These are phyloP conservation scores for Salvator merianae DNA, from an alignment of 2,113 vertebrate species.

Conservation along the genomic window DNA sequence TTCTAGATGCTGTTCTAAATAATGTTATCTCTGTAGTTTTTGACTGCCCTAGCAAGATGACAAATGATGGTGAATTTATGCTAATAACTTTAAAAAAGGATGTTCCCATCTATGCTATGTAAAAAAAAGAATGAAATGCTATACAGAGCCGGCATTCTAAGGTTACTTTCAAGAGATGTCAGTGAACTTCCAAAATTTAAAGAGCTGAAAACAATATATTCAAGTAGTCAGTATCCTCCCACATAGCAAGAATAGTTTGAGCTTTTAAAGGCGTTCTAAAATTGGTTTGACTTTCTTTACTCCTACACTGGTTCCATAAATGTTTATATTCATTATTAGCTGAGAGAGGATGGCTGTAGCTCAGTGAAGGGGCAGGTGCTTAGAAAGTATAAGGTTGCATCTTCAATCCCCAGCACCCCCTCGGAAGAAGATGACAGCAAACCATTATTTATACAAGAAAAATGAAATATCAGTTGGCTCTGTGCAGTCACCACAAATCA, in stretches of 20 bases:
- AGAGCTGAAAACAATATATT: not conserved
- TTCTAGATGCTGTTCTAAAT: conserved; percentile 42
- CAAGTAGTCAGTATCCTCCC: not conserved
- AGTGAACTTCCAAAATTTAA: not conserved
- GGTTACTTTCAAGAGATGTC: conserved; percentile 18
- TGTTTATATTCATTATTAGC: not conserved
- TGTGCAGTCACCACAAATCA: no score
- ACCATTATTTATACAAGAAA: no score
- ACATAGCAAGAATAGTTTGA: no score
- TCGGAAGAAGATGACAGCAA: no score
- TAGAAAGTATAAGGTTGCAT: no score
- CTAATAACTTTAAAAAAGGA: not conserved
- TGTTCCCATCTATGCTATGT: not conserved
- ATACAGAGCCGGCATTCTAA: not conserved
- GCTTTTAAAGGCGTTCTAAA: not conserved
- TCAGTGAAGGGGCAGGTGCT: no score
- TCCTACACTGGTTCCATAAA: not conserved
- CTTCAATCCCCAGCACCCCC: no score
- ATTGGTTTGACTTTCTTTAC: not conserved
- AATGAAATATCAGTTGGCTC: no score
- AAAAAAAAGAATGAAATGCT: not conserved
- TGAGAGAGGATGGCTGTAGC: no score
- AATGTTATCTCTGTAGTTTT: conserved; percentile 15
- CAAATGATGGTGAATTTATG: not conserved
- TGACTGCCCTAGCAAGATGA: not conserved